Evolutionary conservation across 2,113 vertebrate genomes (phyloP).

Genomic region (Tachysurus vachellii): DNA sequence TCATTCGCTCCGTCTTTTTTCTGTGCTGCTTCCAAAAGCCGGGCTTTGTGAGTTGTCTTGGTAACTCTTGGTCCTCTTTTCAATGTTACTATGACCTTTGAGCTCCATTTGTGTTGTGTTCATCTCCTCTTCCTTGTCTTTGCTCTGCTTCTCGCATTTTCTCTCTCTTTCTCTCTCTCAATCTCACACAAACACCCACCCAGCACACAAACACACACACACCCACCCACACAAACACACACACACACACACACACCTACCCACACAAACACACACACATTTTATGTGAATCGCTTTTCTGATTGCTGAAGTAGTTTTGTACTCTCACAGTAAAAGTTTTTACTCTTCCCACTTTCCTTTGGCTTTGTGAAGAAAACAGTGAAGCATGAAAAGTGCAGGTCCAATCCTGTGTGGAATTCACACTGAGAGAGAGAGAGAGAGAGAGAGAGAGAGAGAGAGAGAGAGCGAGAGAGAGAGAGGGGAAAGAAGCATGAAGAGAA

Average conservation of each 20-base stretch:
- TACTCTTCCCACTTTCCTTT: constrained; percentile 23
- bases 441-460: constrained; percentile 45
- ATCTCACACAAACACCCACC: constrained; percentile 19
- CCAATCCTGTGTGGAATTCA: constrained; percentile 75
- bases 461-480: constrained; percentile 1
- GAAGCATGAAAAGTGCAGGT: constrained; percentile 70
- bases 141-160: constrained; percentile 6
- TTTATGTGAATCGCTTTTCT: background rate
- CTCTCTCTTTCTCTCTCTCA: constrained; percentile 32
- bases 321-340: constrained; percentile 18
- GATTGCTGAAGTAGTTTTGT: constrained; percentile 15
- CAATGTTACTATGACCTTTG: constrained; percentile 69
- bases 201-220: background rate
- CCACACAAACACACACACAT: background rate
- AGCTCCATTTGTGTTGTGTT: constrained; percentile 57
- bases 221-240: background rate
- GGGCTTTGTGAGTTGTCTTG: constrained; percentile 72
- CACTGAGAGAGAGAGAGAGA: constrained; percentile 43
- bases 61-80: constrained; percentile 69
- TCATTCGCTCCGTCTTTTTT: constrained; percentile 22
- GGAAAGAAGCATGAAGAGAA: background rate
- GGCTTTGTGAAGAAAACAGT: constrained; percentile 52
- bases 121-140: constrained; percentile 43
- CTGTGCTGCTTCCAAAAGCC: constrained; percentile 38
- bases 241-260: background rate